A percentile compares a stretch with the other conserved stretches of the same genome.
phyloP scores from a whole-genome alignment of 2,888 invertebrate species.

The Zeuzera pyrina region DNA sequence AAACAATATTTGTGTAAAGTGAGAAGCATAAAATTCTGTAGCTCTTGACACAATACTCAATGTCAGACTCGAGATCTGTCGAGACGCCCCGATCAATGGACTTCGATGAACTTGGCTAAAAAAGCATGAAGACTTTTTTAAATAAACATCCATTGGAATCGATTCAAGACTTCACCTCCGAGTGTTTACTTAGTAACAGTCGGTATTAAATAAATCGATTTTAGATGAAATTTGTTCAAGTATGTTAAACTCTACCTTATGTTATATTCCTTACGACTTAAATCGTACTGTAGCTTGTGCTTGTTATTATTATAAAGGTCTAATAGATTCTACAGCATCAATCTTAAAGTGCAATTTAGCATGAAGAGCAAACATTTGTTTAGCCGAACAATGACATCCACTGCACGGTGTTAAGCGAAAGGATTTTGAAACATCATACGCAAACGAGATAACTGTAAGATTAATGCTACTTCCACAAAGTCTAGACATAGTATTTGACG shows the following conservation, averaged over 20 bases:
- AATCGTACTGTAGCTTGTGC: no score
- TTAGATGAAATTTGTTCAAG: constrained; percentile 23
- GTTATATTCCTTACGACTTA: no score
- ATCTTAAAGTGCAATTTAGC: constrained; percentile 24
- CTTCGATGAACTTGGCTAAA: constrained; percentile 48
- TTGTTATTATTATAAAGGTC: no score
- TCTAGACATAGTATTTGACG: no score
- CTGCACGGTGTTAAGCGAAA: constrained; percentile 31
- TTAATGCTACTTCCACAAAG: no score
- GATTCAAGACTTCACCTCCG: constrained; percentile 53
- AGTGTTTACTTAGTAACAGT: constrained; percentile 69
- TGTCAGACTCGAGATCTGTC: constrained; percentile 34
- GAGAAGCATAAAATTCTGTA: constrained; percentile 30
- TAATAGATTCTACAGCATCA: constrained; percentile 21
- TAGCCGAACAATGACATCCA: constrained; percentile 37
- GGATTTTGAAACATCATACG: constrained; percentile 32
- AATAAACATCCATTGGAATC: constrained; percentile 61
- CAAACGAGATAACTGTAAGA: no score
- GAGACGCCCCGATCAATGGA: constrained; percentile 41
- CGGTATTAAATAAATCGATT: constrained; percentile 61
- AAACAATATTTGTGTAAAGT: constrained; percentile 32
- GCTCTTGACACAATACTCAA: constrained; percentile 42
- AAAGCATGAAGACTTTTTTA: constrained; percentile 53
- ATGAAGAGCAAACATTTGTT: constrained; percentile 11
- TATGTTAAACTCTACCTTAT: not conserved